Evolutionary conservation across 2,797 vertebrate species (phyloP).

Genomic region (Syndactyla subalaris): DNA sequence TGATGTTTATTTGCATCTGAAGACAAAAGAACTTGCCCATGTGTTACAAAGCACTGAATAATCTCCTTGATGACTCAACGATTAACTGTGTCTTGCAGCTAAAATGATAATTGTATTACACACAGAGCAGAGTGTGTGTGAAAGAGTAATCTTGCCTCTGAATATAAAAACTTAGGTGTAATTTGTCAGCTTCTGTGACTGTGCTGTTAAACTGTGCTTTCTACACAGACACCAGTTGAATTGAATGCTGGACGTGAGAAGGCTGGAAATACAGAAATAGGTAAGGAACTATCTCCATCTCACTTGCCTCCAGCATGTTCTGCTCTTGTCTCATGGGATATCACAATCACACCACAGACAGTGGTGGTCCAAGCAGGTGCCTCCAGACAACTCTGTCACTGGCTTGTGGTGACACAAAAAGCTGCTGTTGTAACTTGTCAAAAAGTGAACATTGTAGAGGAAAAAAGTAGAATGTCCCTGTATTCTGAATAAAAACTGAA

Average conservation of each 20-base stretch:
- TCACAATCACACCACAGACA: background rate
- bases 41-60: background rate
- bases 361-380: background rate
- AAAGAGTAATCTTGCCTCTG: background rate
- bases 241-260: background rate
- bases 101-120: background rate
- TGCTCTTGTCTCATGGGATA: background rate
- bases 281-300: accelerated
- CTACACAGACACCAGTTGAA: background rate
- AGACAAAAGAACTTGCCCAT: background rate
- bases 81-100: background rate
- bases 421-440: background rate
- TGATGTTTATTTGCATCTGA: background rate
- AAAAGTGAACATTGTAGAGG: accelerated
- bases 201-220: background rate
- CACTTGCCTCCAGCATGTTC: background rate
- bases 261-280: background rate
- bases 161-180: background rate
- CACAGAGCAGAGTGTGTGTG: background rate
- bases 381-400: background rate
- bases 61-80: background rate
- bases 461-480: background rate
- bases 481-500: background rate
- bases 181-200: background rate
- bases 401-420: background rate